Evolutionary conservation across 1,140 invertebrate species (phyloP), one percentile per base, ranked within the genome.

Genomic region (Heliconius himera): DNA sequence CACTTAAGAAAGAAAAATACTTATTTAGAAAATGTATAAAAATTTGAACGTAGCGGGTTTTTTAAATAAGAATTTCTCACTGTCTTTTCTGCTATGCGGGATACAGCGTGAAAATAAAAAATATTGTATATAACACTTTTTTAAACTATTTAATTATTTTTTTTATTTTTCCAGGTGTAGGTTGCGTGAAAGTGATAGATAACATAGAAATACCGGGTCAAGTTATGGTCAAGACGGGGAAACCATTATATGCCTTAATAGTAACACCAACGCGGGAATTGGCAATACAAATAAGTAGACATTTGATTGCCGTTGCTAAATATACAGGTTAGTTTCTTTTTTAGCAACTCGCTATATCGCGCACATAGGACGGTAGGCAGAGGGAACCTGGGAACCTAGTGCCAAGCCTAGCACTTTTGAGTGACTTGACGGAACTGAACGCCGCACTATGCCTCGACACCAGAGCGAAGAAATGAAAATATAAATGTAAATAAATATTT

Each of bases 191-290:
- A 94, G 95, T 96, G 22, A 91, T 97, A 51, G 95, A 96, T 85
- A 90, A 96, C 87, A 88, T 95, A 38, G 87, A 96, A 38, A 89
- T 96, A n/a, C 88, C 90, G 0, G 89, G 86, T 1, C 86, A 84
- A 33, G 83, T 85, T 1, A 80, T 86, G n/a, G 71, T 86, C 2
- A 92, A 86, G 84, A 92, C 89, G 54, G 88, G 88, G 38, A 95
- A 96, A 77, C 96, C 96, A 2, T 87, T 98, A 18, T 97, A 97
- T 90, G 98, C 97, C 9, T 93, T 99, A 8, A 97, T 99, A 80
- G 88, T 99, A 46, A 98, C 99, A 16, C 99, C 99, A 8, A 99
- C 99, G 0, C 96, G 99, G 92, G 99, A 99, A 92, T 94, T 99
- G 73, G 99, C 99, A 0, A 96, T 99, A 77, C 99, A 99, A 95